Percentiles rank a stretch among this genome's conserved stretches.
These are phyloP conservation scores for Bradypus variegatus DNA, from an alignment of 2,797 vertebrate species.

Conservation along the genomic window DNA sequence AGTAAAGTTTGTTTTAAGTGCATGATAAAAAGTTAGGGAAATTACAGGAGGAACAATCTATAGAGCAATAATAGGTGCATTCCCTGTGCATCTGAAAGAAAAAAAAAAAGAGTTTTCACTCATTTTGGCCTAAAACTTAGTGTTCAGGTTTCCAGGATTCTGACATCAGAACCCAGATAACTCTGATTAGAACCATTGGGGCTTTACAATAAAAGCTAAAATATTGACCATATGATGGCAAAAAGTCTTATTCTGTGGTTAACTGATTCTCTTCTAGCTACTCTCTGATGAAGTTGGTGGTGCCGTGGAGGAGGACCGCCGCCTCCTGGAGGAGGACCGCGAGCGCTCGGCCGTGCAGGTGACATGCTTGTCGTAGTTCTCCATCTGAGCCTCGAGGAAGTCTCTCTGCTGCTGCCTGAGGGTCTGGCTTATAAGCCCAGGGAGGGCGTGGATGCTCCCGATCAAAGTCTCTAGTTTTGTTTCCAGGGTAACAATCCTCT, in stretches of 20 bases:
- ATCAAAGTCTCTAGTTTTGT: conserved; percentile 96
- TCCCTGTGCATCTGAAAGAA: conserved; percentile 80
- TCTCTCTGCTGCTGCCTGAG: conserved; percentile 97
- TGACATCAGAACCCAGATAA: conserved; percentile 98
- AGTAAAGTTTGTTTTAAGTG: conserved; percentile 82
- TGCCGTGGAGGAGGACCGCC: conserved; percentile 94
- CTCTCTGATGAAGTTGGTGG: conserved; percentile 99
- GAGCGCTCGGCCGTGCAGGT: conserved; percentile 87
- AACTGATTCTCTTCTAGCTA: conserved; percentile 92
- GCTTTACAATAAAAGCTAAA: conserved; percentile 99
- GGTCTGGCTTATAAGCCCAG: conserved; percentile 96
- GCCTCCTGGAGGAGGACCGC: conserved; percentile 88
- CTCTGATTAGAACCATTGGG: conserved; percentile 98
- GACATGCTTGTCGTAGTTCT: conserved; percentile 88
- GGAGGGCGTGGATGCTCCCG: conserved; percentile 94
- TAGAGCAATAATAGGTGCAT: conserved; percentile 81
- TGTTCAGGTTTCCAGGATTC: conserved; percentile 89
- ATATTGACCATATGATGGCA: conserved; percentile 99
- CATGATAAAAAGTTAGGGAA: conserved; percentile 83
- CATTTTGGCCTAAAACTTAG: conserved; percentile 83
- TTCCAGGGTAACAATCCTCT: conserved; percentile 95
- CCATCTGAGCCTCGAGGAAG: conserved; percentile 93
- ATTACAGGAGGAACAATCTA: conserved; percentile 82
- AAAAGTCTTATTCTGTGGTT: conserved; percentile 90
- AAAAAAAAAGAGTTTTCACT: conserved; percentile 76